phyloP scores from a whole-genome alignment of 2,113 vertebrate species.

The Desmodus rotundus region DNA sequence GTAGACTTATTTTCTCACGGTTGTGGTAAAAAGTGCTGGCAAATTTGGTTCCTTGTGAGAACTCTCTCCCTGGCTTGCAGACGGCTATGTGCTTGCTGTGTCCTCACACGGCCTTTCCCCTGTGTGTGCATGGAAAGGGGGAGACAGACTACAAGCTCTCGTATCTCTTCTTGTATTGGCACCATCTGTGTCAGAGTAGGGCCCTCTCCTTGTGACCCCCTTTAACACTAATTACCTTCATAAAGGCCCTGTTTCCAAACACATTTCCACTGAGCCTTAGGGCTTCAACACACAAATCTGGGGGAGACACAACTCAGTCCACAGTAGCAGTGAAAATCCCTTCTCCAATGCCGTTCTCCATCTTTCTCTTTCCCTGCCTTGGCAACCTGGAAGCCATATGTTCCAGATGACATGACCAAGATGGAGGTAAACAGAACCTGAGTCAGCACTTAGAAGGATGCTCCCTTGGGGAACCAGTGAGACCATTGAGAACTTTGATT shows the following conservation, averaged over 20 bases:
- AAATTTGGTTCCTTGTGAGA: neutral
- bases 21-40: neutral
- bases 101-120: neutral
- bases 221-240: neutral
- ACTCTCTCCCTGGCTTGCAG: neutral
- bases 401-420: neutral
- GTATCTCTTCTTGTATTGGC: neutral
- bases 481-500: neutral
- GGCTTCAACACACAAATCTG: neutral
- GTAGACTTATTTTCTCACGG: neutral
- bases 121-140: neutral
- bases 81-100: neutral
- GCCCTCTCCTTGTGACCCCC: neutral
- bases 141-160: neutral
- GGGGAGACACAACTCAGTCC: neutral
- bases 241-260: neutral
- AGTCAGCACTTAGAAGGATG: neutral
- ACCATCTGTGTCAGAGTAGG: neutral
- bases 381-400: neutral
- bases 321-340: neutral
- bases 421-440: neutral
- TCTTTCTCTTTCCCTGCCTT: neutral
- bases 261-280: neutral
- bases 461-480: neutral
- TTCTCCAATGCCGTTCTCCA: neutral